phyloP scores from a whole-genome alignment of 2,888 invertebrate genomes.

The Labia minor region DNA sequence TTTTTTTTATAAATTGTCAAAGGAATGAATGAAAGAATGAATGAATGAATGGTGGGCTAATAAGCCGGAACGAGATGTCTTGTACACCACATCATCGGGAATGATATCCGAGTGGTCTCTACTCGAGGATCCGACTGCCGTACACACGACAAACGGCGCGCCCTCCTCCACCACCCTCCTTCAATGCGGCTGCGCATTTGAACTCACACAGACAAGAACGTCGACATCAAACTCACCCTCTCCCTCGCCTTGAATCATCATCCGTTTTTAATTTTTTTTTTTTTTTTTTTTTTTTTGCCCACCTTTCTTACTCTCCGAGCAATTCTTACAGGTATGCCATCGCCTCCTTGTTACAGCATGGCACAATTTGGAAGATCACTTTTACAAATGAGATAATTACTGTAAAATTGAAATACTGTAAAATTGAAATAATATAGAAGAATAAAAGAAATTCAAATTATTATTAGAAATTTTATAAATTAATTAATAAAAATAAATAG shows the following conservation, averaged over 20 bases:
- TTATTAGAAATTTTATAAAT: no score
- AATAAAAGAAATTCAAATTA: no score
- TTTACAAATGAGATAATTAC: no score
- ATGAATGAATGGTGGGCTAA: background rate
- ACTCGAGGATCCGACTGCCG: conserved; percentile 1
- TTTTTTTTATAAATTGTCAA: no score
- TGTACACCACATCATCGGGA: background rate
- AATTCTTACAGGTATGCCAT: no score
- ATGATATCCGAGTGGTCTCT: background rate
- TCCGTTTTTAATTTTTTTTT: background rate
- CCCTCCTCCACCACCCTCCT: background rate
- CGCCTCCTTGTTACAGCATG: no score
- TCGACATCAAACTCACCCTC: background rate
- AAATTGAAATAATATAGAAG: no score
- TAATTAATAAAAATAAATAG: no score
- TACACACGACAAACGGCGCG: conserved; percentile 1
- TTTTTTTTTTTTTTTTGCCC: background rate
- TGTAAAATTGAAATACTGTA: no score
- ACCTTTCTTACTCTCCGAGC: no score
- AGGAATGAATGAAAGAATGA: no score
- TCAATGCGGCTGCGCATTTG: background rate
- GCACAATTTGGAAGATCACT: no score
- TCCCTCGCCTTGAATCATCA: background rate
- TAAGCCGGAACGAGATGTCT: background rate
- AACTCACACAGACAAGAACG: background rate